Percentiles rank a stretch among this genome's conserved stretches.
These are phyloP conservation scores for Psilopogon haemacephalus DNA, from an alignment of 2,113 vertebrate species.

Conservation along the genomic window DNA sequence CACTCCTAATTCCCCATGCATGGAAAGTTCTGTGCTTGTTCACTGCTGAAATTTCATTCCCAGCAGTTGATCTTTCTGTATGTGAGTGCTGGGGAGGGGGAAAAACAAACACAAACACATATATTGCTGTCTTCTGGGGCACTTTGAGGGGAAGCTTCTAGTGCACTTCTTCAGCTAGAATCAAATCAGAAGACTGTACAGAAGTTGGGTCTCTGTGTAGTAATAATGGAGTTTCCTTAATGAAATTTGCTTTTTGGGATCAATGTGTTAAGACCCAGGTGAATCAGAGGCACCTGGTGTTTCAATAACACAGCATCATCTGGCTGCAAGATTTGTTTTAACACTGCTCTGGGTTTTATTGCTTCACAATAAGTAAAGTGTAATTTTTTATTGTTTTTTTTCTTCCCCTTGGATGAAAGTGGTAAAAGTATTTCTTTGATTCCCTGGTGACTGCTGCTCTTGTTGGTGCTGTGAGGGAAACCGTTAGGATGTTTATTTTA, in stretches of 20 bases:
- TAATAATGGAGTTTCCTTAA: slow-evolving; percentile 40
- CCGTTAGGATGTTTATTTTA: not conserved
- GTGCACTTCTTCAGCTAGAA: not conserved
- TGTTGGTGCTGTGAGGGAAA: not conserved
- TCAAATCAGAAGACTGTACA: not conserved
- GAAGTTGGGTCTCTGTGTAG: not conserved
- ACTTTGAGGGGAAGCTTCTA: not conserved
- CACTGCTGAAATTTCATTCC: not conserved
- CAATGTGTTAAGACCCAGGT: slow-evolving; percentile 32
- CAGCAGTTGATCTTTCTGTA: not conserved
- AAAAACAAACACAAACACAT: not conserved
- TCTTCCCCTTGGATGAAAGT: not conserved
- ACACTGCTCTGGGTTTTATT: slow-evolving; percentile 35
- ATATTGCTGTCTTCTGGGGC: not conserved
- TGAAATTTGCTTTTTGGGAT: slow-evolving; percentile 52
- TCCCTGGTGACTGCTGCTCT: not conserved
- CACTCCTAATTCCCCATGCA: not conserved
- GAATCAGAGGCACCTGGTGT: slow-evolving; percentile 44
- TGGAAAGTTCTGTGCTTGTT: not conserved
- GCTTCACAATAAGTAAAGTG: slow-evolving; percentile 16
- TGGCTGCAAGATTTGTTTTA: slow-evolving; percentile 3
- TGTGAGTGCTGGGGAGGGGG: not conserved
- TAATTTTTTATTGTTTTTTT: too few relatives aligned
- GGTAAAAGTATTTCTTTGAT: slow-evolving; percentile 8
- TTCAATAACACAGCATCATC: slow-evolving; percentile 18